These are phyloP conservation scores for Drosophila kuntzei DNA, from an alignment of 2,888 invertebrate genomes.

Conservation along the genomic window DNA sequence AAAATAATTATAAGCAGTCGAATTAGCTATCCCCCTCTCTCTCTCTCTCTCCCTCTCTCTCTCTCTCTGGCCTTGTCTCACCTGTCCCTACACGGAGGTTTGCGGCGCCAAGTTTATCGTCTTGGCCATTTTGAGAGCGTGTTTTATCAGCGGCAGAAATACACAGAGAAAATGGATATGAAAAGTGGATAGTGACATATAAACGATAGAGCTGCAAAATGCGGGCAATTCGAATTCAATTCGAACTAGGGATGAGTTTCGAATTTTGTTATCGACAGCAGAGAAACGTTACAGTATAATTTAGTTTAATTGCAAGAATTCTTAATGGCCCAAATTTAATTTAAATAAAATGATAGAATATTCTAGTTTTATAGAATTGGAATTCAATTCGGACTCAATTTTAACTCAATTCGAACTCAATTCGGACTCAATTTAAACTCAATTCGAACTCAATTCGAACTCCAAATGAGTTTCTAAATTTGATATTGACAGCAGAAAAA, in stretches of 20 bases:
- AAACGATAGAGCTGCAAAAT: conserved; percentile 22
- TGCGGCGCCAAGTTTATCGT: conserved; percentile 73
- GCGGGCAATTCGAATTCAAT: conserved; percentile 14
- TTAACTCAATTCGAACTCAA: too few relatives aligned
- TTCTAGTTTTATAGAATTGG: too few relatives aligned
- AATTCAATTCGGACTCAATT: too few relatives aligned
- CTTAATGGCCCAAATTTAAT: too few relatives aligned
- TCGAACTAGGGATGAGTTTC: not conserved
- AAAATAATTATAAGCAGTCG: conserved; percentile 76
- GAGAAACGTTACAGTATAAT: not conserved
- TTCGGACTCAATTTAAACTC: too few relatives aligned
- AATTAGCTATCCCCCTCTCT: conserved; percentile 38
- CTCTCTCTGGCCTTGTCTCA: conserved; percentile 36
- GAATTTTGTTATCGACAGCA: not conserved
- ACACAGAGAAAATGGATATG: conserved; percentile 43
- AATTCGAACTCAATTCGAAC: too few relatives aligned
- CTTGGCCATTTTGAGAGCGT: conserved; percentile 57
- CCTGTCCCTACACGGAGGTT: conserved; percentile 45
- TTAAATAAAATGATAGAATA: too few relatives aligned
- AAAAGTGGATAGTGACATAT: conserved; percentile 46
- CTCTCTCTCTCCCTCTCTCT: conserved; percentile 1
- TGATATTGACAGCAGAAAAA: too few relatives aligned
- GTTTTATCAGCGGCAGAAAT: conserved; percentile 53
- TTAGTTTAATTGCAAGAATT: too few relatives aligned
- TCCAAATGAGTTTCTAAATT: too few relatives aligned